Percentiles rank a stretch among this genome's conserved stretches.
These are phyloP conservation scores for Physocephala rufipes DNA, from an alignment of 2,888 invertebrate genomes.

Conservation along the genomic window DNA sequence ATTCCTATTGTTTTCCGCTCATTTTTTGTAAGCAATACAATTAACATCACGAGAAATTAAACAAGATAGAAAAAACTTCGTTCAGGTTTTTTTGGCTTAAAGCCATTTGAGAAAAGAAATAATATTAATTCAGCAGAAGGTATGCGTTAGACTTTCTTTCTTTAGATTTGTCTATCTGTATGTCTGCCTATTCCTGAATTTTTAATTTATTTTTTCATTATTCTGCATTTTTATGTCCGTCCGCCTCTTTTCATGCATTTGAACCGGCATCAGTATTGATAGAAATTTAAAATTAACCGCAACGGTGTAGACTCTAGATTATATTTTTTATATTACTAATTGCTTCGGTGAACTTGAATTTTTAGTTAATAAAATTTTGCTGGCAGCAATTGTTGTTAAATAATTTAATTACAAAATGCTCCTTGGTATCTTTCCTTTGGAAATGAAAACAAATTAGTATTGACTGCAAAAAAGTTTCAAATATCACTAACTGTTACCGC, in stretches of 20 bases:
- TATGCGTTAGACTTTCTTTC: neutral
- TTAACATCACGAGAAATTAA: too few relatives aligned
- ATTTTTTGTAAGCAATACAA: constrained; percentile 1
- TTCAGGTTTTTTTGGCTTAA: constrained; percentile 42
- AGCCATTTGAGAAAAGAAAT: constrained; percentile 32
- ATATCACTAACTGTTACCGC: too few relatives aligned
- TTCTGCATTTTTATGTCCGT: neutral
- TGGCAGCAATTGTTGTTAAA: too few relatives aligned
- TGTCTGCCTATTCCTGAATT: neutral
- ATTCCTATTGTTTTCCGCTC: neutral
- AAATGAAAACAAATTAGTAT: too few relatives aligned
- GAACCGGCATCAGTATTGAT: neutral
- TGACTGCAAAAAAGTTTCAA: too few relatives aligned
- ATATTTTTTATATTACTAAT: neutral
- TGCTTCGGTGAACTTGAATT: neutral
- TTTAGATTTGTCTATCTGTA: neutral
- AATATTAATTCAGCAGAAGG: neutral
- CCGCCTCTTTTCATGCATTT: neutral
- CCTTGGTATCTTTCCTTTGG: too few relatives aligned
- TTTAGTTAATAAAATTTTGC: too few relatives aligned
- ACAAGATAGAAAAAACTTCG: constrained; percentile 38
- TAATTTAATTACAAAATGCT: too few relatives aligned
- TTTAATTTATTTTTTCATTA: neutral
- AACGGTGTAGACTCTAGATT: neutral
- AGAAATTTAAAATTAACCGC: neutral